A percentile compares a stretch with the other conserved stretches of the same genome.
These are phyloP conservation scores for Ammodytes marinus DNA, from an alignment of 2,113 vertebrate genomes.

Conservation along the genomic window DNA sequence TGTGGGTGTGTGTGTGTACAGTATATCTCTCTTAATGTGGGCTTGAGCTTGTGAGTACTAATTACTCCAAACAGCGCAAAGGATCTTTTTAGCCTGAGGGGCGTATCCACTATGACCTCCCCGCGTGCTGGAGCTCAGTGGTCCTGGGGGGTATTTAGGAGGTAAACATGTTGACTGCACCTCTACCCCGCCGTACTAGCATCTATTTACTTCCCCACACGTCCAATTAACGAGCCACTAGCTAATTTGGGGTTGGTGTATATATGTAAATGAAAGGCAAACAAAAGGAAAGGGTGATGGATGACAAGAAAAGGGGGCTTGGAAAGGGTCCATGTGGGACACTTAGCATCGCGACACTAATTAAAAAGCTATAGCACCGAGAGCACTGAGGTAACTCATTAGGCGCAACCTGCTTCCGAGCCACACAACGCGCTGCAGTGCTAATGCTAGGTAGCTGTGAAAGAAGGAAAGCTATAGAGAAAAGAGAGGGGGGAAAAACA, in stretches of 20 bases:
- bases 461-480: slow-evolving; percentile 50
- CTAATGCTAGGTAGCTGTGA: slow-evolving; percentile 54
- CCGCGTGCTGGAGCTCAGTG: slow-evolving; percentile 69
- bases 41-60: slow-evolving; percentile 76
- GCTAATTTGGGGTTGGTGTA: slow-evolving; percentile 83
- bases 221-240: slow-evolving; percentile 82
- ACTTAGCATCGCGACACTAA: slow-evolving; percentile 83
- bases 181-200: slow-evolving; percentile 50
- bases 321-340: slow-evolving; percentile 79
- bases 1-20: neutral
- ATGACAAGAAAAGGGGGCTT: slow-evolving; percentile 70
- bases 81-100: slow-evolving; percentile 68
- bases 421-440: slow-evolving; percentile 41
- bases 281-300: slow-evolving; percentile 82
- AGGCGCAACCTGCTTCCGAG: slow-evolving; percentile 71
- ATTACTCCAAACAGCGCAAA: slow-evolving; percentile 79
- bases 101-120: slow-evolving; percentile 71
- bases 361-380: slow-evolving; percentile 85
- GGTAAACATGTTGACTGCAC: slow-evolving; percentile 82
- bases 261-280: slow-evolving; percentile 86
- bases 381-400: slow-evolving; percentile 83
- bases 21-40: slow-evolving; percentile 50
- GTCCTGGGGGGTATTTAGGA: slow-evolving; percentile 79
- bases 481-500: slow-evolving; percentile 39
- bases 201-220: slow-evolving; percentile 80